These are phyloP conservation scores for Gasterosteus nipponicus DNA, from an alignment of 2,113 vertebrate species.

Conservation along the genomic window DNA sequence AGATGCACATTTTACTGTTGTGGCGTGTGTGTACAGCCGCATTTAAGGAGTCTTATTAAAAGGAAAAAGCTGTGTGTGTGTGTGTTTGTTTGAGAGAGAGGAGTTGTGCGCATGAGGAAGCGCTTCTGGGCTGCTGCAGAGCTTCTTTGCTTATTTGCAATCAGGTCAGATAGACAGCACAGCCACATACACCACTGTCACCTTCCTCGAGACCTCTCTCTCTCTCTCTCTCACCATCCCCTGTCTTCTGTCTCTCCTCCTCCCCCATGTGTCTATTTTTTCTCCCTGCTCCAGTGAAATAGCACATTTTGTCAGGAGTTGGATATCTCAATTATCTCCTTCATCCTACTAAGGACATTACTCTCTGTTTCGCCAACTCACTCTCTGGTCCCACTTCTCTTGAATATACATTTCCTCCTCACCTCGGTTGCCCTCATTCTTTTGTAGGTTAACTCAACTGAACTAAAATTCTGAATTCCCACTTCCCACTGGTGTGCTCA, in stretches of 20 bases:
- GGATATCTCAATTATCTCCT: constrained; percentile 82
- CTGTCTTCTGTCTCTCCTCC: constrained; percentile 30
- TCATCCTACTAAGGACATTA: constrained; percentile 60
- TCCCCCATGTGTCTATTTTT: constrained; percentile 41
- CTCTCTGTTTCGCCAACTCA: constrained; percentile 55
- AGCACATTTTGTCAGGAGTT: constrained; percentile 79
- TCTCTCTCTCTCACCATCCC: constrained; percentile 32
- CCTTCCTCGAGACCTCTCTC: constrained; percentile 75
- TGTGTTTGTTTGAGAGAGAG: constrained; percentile 43
- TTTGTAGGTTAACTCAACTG: constrained; percentile 31
- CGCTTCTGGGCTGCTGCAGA: constrained; percentile 77
- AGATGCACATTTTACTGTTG: constrained; percentile 52
- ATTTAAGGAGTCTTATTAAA: constrained; percentile 77
- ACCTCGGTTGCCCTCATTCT: constrained; percentile 54
- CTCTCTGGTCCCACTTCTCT: constrained; percentile 16
- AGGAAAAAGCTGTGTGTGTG: constrained; percentile 56
- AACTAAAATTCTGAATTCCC: constrained; percentile 37
- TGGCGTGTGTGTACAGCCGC: constrained; percentile 62
- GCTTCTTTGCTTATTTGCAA: constrained; percentile 83
- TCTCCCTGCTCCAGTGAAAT: constrained; percentile 70
- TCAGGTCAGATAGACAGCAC: constrained; percentile 82
- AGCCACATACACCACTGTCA: constrained; percentile 82
- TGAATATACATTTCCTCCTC: constrained; percentile 54
- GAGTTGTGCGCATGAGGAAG: constrained; percentile 75
- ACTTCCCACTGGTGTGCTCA: constrained; percentile 6